A percentile compares a stretch with the other conserved stretches of the same genome.
phyloP scores from a whole-genome alignment of 2,888 invertebrate genomes.

The Tolmerus cingulatus region DNA sequence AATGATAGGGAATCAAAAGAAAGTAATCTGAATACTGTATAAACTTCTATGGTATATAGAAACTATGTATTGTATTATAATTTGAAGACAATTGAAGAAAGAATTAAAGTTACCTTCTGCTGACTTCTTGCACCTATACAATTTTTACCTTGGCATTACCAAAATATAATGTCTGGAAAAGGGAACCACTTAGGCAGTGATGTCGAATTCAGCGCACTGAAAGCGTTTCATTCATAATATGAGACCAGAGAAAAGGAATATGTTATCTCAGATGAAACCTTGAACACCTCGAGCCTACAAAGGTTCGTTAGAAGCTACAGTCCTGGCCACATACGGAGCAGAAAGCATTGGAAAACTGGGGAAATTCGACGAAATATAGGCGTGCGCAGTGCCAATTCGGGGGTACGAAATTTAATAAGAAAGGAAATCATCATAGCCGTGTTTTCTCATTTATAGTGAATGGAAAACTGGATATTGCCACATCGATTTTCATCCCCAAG shows the following conservation, averaged over 20 bases:
- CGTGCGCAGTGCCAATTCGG: background rate
- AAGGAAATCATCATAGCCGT: conserved; percentile 5
- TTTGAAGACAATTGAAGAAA: background rate
- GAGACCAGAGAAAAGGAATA: no score
- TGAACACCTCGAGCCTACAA: background rate
- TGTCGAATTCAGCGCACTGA: background rate
- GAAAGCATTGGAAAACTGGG: conserved; percentile 6
- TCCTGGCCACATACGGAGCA: background rate
- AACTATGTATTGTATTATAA: background rate
- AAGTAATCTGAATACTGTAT: no score
- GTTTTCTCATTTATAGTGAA: conserved; percentile 37
- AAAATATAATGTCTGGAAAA: background rate
- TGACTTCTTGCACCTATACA: background rate
- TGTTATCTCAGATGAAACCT: no score
- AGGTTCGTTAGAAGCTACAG: background rate
- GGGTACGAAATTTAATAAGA: conserved; percentile 20
- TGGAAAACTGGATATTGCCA: conserved; percentile 37
- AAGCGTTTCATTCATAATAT: conserved; percentile 23
- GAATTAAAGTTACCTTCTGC: background rate
- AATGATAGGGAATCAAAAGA: no score
- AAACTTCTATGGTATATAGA: no score
- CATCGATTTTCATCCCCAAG: conserved; percentile 33
- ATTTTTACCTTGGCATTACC: background rate
- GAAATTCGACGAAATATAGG: background rate
- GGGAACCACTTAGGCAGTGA: background rate